These are phyloP conservation scores for Plecotus auritus DNA, from an alignment of 2,113 vertebrate genomes.

Conservation along the genomic window DNA sequence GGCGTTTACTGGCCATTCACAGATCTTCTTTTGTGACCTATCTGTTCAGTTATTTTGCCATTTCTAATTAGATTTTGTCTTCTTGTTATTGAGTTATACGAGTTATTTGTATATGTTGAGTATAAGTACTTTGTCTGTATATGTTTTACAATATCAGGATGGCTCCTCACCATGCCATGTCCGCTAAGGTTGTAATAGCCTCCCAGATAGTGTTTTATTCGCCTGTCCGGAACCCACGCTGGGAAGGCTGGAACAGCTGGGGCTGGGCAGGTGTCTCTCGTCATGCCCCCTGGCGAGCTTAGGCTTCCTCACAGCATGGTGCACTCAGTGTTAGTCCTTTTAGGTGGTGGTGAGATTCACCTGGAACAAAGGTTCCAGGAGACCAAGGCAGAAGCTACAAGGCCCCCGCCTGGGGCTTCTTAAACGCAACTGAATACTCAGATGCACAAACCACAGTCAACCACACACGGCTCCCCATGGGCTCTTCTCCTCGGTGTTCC, in stretches of 20 bases:
- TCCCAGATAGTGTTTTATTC: not conserved
- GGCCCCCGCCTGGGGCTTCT: not conserved
- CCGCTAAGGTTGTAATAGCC: not conserved
- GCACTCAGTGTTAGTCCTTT: not conserved
- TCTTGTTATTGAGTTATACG: not conserved
- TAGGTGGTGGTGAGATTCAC: not conserved
- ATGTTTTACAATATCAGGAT: not conserved
- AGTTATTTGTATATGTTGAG: not conserved
- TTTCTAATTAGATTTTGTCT: not conserved
- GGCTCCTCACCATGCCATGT: not conserved
- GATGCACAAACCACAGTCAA: not conserved
- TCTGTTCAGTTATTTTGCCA: not conserved
- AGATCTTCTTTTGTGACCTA: not conserved
- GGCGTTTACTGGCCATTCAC: not conserved
- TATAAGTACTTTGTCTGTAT: not conserved
- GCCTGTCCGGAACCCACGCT: not conserved
- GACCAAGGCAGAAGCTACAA: not conserved
- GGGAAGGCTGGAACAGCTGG: not conserved
- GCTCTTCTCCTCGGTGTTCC: not conserved
- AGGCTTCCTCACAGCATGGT: not conserved
- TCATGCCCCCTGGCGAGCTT: not conserved
- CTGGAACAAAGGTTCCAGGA: not conserved
- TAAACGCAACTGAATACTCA: not conserved
- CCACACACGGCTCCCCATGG: accelerated
- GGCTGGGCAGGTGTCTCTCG: not conserved